Percentiles rank a stretch among this genome's conserved stretches.
Evolutionary conservation across 2,888 invertebrate genomes (phyloP).

Genomic region (Conomelus anceps): DNA sequence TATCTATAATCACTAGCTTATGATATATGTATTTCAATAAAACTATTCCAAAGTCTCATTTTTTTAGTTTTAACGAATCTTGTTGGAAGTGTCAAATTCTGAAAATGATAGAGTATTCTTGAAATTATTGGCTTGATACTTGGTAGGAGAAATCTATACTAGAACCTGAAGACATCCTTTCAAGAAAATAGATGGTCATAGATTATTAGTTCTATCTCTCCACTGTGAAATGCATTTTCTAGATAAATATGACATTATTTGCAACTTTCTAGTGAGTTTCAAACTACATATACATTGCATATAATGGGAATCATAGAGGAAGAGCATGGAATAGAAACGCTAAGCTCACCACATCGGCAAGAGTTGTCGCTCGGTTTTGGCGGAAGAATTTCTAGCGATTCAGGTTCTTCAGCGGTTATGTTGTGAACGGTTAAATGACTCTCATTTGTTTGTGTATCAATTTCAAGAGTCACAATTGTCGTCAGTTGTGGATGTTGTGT

Average conservation of each 20-base stretch:
- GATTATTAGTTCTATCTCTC: not conserved
- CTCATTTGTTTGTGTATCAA: not conserved
- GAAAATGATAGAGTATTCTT: too few species aligned
- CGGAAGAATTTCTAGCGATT: not conserved
- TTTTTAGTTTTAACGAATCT: too few species aligned
- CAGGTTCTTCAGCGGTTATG: not conserved
- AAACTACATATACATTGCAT: not conserved
- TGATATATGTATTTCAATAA: too few species aligned
- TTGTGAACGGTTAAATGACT: not conserved
- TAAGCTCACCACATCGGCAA: not conserved
- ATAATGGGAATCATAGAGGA: not conserved
- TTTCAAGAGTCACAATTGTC: not conserved
- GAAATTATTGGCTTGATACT: too few species aligned
- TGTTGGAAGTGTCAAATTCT: too few species aligned
- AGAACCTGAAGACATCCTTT: too few species aligned
- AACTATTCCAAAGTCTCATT: too few species aligned
- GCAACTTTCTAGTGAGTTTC: not conserved
- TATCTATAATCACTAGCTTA: too few species aligned
- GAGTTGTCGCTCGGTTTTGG: not conserved
- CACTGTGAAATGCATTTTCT: not conserved
- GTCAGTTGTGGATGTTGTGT: conserved; percentile 16
- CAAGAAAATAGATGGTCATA: not conserved
- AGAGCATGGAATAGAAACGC: not conserved
- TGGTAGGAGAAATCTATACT: too few species aligned
- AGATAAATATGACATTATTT: not conserved